A percentile compares a stretch with the other conserved stretches of the same genome.
Conservation (phyloP, 2,888 invertebrate genomes). For the Thera obeliscata region DNA sequence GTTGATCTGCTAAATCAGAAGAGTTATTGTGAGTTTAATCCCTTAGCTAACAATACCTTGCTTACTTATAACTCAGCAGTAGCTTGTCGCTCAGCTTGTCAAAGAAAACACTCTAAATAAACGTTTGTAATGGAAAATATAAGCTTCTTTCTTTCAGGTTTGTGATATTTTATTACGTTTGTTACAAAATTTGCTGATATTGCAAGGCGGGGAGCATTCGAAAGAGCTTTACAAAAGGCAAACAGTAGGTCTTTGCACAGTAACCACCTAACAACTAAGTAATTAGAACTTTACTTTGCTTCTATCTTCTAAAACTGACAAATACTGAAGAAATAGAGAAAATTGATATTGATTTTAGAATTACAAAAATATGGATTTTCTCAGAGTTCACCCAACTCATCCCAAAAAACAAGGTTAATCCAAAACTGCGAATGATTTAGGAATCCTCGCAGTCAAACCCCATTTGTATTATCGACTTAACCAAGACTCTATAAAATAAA, state of each 20-base stretch:
- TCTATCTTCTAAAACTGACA: too few species aligned
- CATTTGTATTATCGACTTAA: slow-evolving; percentile 41
- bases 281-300: too few species aligned
- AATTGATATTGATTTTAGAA: background rate
- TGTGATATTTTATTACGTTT: background rate
- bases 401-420: background rate
- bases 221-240: background rate
- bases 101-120: background rate
- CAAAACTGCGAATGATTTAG: slow-evolving; percentile 25
- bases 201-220: background rate
- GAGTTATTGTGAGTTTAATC: too few species aligned
- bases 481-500: slow-evolving; percentile 21
- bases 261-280: too few species aligned
- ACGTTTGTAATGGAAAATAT: slow-evolving; percentile 16
- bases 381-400: background rate
- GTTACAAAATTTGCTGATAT: background rate
- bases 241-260: background rate
- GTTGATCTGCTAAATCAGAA: too few species aligned
- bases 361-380: background rate
- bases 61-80: too few species aligned
- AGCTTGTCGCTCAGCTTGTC: slow-evolving; percentile 6
- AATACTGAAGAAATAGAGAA: too few species aligned
- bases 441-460: slow-evolving; percentile 27
- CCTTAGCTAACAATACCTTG: background rate
- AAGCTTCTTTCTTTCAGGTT: background rate